Evolutionary conservation across 92 coral and sea anemone genomes (phyloP).

Genomic region (Palythoa grandiflora): DNA sequence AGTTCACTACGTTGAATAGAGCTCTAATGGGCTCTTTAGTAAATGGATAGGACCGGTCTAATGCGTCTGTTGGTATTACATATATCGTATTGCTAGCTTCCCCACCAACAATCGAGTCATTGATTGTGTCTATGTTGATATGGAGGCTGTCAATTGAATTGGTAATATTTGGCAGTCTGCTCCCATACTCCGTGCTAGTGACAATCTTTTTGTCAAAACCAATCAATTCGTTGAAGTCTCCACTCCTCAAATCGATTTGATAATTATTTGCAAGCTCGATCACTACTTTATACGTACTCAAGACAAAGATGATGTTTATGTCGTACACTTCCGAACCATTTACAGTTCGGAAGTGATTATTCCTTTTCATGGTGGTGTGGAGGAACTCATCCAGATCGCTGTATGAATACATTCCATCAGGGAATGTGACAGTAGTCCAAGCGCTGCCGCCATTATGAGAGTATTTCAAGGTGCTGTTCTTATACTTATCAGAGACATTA

Average conservation of each 20-base stretch:
- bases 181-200: slow-evolving; percentile 6
- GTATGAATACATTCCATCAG: neutral
- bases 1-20: neutral
- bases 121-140: neutral
- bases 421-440: slow-evolving; percentile 24
- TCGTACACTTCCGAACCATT: neutral
- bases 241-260: neutral
- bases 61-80: slow-evolving; percentile 16
- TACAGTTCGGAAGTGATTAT: neutral
- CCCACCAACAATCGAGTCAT: slow-evolving; percentile 10
- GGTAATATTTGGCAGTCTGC: slow-evolving; percentile 18
- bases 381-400: neutral
- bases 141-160: slow-evolving; percentile 14
- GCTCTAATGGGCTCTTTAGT: slow-evolving; percentile 2
- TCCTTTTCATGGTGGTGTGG: neutral
- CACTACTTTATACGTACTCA: slow-evolving; percentile 16
- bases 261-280: slow-evolving; percentile 11
- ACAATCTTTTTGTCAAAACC: slow-evolving; percentile 30
- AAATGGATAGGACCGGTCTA: slow-evolving; percentile 6
- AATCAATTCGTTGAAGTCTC: slow-evolving; percentile 5
- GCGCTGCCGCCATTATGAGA: neutral
- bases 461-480: neutral
- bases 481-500: neutral
- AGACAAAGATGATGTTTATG: slow-evolving; percentile 15
- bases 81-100: neutral